Evolutionary conservation across 2,797 vertebrate species (phyloP), one percentile per base, ranked within the genome.

Genomic region (Rhinella marina): DNA sequence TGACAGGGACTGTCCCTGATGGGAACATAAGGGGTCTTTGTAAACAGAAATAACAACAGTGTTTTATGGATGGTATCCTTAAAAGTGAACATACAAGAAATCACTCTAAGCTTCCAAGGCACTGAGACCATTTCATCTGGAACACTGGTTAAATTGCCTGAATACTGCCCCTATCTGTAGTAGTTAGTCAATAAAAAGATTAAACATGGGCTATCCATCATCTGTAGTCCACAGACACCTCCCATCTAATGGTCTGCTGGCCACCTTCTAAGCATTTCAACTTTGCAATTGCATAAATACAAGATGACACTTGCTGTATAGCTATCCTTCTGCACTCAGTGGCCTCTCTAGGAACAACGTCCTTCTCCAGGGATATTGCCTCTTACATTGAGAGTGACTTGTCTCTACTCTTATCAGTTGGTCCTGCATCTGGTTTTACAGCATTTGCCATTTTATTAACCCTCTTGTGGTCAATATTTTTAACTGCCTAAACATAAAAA

Each of bases 141-240:
- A 77, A 77, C 75, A 77, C n/a, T 77, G 75, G 23, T 50, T 50
- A 77, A 77, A 77, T 77, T 77, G 75, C 75, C 50, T 52, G 50
- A 77, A 77, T 77, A 77, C 41, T 52, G 75, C 50, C 50, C 48
- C 75, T 77, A 50, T 77, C 75, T 77, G 75, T 50, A 77, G 75
- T 77, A 77, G 68, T 72, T 8, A 72, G 75, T 77, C 50, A 52
- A 77, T 77, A 77, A 77, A 77, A 54, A 54, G 72, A 75, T 52
- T n/a, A 41, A 75, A 75, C 72, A n/a, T 50, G 72, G 75, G 54
- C 75, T n/a, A 77, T 77, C 75, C 75, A 77, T 77, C 75, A 77
- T 77, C 72, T 75, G 72, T 21, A 75, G 48, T 75, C 75, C 50
- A 77, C 48, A 77, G 75, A 77, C 50, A 54, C 75, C 50, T 61